These are phyloP conservation scores for Drusus annulatus DNA, from an alignment of 1,140 invertebrate genomes.

Conservation along the genomic window DNA sequence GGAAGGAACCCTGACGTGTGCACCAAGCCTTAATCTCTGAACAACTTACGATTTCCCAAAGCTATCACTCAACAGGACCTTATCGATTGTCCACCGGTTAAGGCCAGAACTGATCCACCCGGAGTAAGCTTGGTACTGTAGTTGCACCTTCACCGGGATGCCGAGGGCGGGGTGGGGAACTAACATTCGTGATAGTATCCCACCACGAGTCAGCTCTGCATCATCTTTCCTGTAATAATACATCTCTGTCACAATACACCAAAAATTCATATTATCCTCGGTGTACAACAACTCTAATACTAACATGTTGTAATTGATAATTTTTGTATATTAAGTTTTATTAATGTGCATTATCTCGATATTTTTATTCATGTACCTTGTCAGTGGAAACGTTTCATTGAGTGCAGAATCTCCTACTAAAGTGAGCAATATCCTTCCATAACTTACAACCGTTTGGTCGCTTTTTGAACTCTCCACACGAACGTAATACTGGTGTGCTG, in stretches of 20 bases:
- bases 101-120: constrained; percentile 93
- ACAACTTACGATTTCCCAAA: constrained; percentile 81
- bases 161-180: constrained; percentile 90
- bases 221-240: constrained; percentile 78
- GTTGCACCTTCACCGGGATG: constrained; percentile 78
- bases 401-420: constrained; percentile 84
- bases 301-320: background rate
- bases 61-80: constrained; percentile 87
- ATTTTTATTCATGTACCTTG: constrained; percentile 74
- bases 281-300: too few species aligned
- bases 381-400: constrained; percentile 92
- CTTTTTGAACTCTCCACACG: constrained; percentile 83
- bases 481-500: constrained; percentile 90
- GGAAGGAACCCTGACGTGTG: too few species aligned
- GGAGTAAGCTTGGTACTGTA: constrained; percentile 90
- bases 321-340: too few species aligned
- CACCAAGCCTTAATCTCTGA: too few species aligned
- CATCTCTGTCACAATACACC: too few species aligned
- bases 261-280: too few species aligned
- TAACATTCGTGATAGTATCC: constrained; percentile 83
- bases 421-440: constrained; percentile 87
- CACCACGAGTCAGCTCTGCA: constrained; percentile 81
- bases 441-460: constrained; percentile 77
- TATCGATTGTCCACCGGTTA: constrained; percentile 84
- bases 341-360: background rate